Base-by-base conservation (phyloP, 1,140 invertebrate genomes). In the Anastatus disparis region DNA sequence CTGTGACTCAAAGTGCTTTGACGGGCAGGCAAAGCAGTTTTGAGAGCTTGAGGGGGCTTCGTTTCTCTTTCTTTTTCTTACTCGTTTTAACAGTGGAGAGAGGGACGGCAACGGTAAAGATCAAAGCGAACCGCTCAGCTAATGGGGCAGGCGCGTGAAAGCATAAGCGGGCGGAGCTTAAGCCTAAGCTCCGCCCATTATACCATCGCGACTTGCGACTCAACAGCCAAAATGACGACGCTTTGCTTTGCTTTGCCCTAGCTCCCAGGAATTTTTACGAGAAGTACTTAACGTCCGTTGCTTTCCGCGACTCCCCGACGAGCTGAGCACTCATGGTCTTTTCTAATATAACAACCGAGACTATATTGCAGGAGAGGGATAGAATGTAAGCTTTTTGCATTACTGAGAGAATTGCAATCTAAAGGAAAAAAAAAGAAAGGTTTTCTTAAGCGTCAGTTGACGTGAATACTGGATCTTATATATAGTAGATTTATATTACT, bases 191-290 rank as follows among this genome's bases (percentile, higher is more conserved):
- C 35, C 70, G 64, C 27, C 53, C 74, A n/a, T n/a, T n/a, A n/a
- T n/a, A n/a, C n/a, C n/a, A n/a, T n/a, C n/a, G n/a, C n/a, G n/a
- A n/a, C n/a, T n/a, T n/a, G n/a, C n/a, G n/a, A n/a, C n/a, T 24
- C 66, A 74, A 52, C 73, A 68, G 66, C 70, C 78, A 85, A 85
- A 83, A 85, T 85, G 84, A 84, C 81, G 81, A 67, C 65, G 55
- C 15, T 63, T 55, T 55, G n/a, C 13, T 15, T 15, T 22, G 46
- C 38, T 12, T n/a, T 46, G 17, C 58, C 67, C 78, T 82, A 82
- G 82, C n/a, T n/a, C n/a, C 53, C 26, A 24, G 59, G 83, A 83
- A 84, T 84, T 84, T 85, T 84, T 85, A 85, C 83, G 82, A 85
- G 82, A 79, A 75, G 77, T 82, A 83, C 77, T 84, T 85, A 84